phyloP scores from a whole-genome alignment of 2,888 invertebrate genomes.

The Sipha maydis region DNA sequence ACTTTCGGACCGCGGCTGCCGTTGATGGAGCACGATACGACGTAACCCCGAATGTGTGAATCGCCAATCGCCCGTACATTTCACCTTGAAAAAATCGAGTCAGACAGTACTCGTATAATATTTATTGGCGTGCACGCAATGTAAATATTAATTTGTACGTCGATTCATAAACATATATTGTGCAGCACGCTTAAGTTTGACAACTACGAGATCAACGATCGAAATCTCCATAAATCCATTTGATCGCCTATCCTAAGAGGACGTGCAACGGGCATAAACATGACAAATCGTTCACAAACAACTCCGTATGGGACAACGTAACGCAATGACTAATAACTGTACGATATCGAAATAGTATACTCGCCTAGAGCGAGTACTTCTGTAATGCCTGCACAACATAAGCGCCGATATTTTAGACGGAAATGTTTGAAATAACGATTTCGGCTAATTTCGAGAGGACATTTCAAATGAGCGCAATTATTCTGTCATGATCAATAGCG shows the following conservation, averaged over 20 bases:
- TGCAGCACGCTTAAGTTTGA: neutral
- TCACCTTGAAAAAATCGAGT: conserved; percentile 19
- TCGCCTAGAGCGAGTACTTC: neutral
- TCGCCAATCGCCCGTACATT: conserved; percentile 21
- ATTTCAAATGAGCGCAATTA: conserved; percentile 20
- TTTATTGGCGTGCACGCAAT: neutral
- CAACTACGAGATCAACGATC: neutral
- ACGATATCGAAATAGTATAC: neutral
- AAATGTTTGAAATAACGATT: neutral
- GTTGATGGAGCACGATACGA: neutral
- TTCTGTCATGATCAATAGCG: conserved; percentile 19
- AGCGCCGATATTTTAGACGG: neutral
- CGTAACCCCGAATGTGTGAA: conserved; percentile 24
- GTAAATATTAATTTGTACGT: neutral
- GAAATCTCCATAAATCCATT: neutral
- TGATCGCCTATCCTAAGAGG: neutral
- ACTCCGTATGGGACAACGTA: neutral
- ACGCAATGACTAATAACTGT: neutral
- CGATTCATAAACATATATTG: too few species aligned
- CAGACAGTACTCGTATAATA: neutral
- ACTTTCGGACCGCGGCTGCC: neutral
- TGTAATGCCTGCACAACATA: neutral
- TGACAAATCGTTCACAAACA: neutral
- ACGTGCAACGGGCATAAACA: too few species aligned
- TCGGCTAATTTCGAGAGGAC: neutral